Percentiles rank a stretch among this genome's conserved stretches.
Conservation (phyloP, 2,797 vertebrate genomes). For the Macrochelys suwanniensis region DNA sequence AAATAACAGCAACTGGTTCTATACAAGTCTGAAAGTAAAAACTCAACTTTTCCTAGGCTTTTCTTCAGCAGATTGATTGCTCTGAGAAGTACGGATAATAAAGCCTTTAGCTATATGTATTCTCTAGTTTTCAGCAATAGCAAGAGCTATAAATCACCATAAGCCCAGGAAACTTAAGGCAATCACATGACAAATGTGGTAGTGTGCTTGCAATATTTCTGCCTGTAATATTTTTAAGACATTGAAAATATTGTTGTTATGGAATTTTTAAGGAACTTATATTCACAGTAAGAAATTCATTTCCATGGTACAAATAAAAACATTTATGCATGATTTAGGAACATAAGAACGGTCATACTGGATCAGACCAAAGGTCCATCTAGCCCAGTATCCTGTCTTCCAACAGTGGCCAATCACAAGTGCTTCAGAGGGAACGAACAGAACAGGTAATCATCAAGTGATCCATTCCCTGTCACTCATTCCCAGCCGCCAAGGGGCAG, state of each 20-base stretch:
- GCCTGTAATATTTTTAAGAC: neutral
- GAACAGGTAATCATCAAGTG: too few relatives aligned
- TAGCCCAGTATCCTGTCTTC: too few relatives aligned
- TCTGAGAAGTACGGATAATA: neutral
- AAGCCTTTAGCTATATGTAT: neutral
- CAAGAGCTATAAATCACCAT: neutral
- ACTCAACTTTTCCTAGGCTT: accelerated
- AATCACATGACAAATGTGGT: neutral
- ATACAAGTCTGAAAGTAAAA: neutral
- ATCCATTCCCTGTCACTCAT: too few relatives aligned
- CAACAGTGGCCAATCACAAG: too few relatives aligned
- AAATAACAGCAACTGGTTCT: neutral
- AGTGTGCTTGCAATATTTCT: neutral
- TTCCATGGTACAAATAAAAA: constrained; percentile 31
- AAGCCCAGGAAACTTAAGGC: neutral
- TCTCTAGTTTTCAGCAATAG: neutral
- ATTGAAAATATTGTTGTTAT: neutral
- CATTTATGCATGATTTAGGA: neutral
- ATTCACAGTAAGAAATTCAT: neutral
- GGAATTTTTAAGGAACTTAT: constrained; percentile 10
- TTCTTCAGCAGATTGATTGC: neutral
- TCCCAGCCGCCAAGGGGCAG: too few relatives aligned
- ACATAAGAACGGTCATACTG: too few relatives aligned
- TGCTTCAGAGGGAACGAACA: too few relatives aligned
- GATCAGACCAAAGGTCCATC: too few relatives aligned